Conservation (phyloP, 2,797 vertebrate genomes). For the Meriones psammophilus region DNA sequence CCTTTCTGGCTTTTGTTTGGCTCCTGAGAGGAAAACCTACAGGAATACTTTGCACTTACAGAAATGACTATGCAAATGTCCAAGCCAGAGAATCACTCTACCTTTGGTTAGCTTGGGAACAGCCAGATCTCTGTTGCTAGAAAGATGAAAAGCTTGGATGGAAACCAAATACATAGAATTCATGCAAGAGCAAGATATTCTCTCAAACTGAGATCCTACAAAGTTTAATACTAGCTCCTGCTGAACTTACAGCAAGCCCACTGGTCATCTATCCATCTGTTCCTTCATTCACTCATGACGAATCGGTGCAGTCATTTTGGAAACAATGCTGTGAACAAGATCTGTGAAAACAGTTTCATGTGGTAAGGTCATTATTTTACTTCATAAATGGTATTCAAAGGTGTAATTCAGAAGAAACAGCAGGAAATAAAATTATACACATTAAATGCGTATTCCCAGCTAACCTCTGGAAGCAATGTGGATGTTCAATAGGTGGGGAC, state of each 20-base stretch:
- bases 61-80: conserved; percentile 43
- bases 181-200: neutral
- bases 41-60: conserved; percentile 72
- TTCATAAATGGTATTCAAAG: neutral
- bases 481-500: conserved; percentile 2
- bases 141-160: conserved; percentile 72
- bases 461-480: conserved; percentile 12
- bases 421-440: conserved; percentile 21
- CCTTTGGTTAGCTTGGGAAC: conserved; percentile 63
- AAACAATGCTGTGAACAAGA: neutral
- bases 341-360: neutral
- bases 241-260: neutral
- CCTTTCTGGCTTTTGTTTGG: conserved; percentile 1
- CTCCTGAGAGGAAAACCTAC: conserved; percentile 34
- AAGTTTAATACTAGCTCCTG: neutral
- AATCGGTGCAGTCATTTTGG: neutral
- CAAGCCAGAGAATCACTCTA: conserved; percentile 67
- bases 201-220: conserved; percentile 56
- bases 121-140: conserved; percentile 72
- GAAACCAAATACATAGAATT: conserved; percentile 66
- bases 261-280: neutral
- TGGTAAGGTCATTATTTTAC: neutral
- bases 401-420: conserved; percentile 28
- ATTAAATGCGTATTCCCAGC: neutral
- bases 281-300: neutral